Conservation (phyloP, 2,797 vertebrate species). For the Platalea minor region DNA sequence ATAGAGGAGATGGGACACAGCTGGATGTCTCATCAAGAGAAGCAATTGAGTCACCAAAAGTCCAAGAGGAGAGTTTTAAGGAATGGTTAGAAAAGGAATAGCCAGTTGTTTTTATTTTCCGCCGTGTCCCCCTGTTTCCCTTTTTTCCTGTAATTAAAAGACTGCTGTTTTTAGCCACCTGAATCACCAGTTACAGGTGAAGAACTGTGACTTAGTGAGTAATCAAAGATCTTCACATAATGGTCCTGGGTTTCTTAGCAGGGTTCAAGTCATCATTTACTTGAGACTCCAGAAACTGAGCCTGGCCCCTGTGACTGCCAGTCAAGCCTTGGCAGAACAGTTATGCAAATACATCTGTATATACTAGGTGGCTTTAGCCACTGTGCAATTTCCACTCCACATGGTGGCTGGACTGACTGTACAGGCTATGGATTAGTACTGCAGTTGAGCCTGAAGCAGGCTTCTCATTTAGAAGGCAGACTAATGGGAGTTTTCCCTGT, state of each 20-base stretch:
- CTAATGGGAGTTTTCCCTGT: slow-evolving; percentile 5
- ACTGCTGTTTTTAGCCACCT: background rate
- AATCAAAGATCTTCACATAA: background rate
- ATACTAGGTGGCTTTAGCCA: background rate
- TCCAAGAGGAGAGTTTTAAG: background rate
- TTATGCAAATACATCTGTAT: background rate
- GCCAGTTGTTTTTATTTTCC: background rate
- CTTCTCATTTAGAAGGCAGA: slow-evolving; percentile 8
- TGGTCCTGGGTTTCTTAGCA: background rate
- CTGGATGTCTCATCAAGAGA: background rate
- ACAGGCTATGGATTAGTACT: slow-evolving; percentile 35
- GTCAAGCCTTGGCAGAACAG: background rate
- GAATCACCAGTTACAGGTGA: background rate
- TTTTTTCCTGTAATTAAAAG: background rate
- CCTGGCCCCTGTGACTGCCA: background rate
- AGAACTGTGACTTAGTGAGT: background rate
- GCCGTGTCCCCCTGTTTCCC: background rate
- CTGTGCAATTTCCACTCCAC: background rate
- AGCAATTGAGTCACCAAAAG: background rate
- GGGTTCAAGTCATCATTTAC: background rate
- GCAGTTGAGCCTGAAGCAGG: background rate
- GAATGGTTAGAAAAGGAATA: background rate
- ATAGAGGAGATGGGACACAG: background rate
- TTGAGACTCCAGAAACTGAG: background rate
- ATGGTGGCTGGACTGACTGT: background rate